phyloP scores from a whole-genome alignment of 1,140 invertebrate species.

The Lethrus apterus region DNA sequence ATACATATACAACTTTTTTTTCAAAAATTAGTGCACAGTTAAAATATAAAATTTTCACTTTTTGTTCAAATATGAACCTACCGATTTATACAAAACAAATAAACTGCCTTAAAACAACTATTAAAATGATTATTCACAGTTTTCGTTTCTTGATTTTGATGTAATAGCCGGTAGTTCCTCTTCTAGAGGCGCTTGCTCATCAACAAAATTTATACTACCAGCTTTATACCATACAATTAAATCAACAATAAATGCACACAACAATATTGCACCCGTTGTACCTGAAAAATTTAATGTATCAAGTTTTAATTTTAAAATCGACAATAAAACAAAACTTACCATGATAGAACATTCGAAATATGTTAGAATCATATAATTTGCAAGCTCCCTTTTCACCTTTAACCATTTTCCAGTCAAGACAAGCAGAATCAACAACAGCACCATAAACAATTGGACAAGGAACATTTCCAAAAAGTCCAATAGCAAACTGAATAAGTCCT shows the following conservation, averaged over 20 bases:
- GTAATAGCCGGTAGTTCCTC: conserved; percentile 42
- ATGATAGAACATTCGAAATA: conserved; percentile 77
- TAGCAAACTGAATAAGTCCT: conserved; percentile 87
- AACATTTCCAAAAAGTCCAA: conserved; percentile 87
- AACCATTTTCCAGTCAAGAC: conserved; percentile 76
- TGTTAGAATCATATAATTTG: conserved; percentile 75
- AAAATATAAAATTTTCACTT: too few relatives aligned
- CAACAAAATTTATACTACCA: conserved; percentile 58
- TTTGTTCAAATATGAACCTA: too few relatives aligned
- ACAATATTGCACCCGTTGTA: conserved; percentile 59
- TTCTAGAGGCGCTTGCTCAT: conserved; percentile 45
- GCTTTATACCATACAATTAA: conserved; percentile 67
- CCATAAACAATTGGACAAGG: conserved; percentile 90
- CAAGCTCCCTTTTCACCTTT: conserved; percentile 76
- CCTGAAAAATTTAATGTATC: conserved; percentile 43
- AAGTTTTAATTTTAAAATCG: not conserved
- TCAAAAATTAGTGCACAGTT: too few relatives aligned
- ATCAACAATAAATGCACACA: conserved; percentile 64
- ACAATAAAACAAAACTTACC: conserved; percentile 51
- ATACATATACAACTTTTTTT: too few relatives aligned
- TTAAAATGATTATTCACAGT: not conserved
- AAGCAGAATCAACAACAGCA: conserved; percentile 84
- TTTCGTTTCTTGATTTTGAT: conserved; percentile 25
- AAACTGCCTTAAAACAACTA: too few relatives aligned
- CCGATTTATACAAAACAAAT: too few relatives aligned